Evolutionary conservation across 2,888 invertebrate genomes (phyloP).

Genomic region (Campoplex capitator): DNA sequence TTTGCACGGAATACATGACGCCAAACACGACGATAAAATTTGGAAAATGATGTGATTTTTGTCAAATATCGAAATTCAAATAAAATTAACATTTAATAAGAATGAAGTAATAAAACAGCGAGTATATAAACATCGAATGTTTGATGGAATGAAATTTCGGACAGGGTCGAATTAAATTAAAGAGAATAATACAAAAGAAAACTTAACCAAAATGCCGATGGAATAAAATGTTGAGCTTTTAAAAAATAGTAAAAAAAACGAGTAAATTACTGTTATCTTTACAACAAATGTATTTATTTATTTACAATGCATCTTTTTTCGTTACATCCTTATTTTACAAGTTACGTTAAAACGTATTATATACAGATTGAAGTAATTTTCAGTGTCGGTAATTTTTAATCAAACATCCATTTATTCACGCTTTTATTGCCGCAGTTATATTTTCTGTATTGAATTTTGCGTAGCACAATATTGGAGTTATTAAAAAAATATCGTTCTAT

Average conservation of each 20-base stretch:
- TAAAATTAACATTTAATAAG: too few species aligned
- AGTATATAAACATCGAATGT: neutral
- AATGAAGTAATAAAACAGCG: neutral
- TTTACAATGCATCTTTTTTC: slow-evolving; percentile 42
- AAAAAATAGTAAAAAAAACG: neutral
- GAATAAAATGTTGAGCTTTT: neutral
- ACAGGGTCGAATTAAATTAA: too few species aligned
- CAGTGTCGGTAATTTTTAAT: neutral
- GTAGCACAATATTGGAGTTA: slow-evolving; percentile 2
- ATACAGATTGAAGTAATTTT: neutral
- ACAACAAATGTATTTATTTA: slow-evolving; percentile 47
- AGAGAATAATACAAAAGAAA: too few species aligned
- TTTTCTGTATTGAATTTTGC: neutral
- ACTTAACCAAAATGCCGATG: neutral
- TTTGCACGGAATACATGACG: neutral
- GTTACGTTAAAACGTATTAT: slow-evolving; percentile 35
- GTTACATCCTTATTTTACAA: slow-evolving; percentile 16
- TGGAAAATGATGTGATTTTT: neutral
- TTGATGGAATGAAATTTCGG: too few species aligned
- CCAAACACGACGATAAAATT: neutral
- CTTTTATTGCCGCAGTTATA: neutral
- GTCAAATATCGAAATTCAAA: neutral
- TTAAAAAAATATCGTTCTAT: slow-evolving; percentile 58
- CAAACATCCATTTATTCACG: neutral
- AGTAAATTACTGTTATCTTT: neutral